phyloP scores from a whole-genome alignment of 1,140 invertebrate species.

The Drosophila lowei region DNA sequence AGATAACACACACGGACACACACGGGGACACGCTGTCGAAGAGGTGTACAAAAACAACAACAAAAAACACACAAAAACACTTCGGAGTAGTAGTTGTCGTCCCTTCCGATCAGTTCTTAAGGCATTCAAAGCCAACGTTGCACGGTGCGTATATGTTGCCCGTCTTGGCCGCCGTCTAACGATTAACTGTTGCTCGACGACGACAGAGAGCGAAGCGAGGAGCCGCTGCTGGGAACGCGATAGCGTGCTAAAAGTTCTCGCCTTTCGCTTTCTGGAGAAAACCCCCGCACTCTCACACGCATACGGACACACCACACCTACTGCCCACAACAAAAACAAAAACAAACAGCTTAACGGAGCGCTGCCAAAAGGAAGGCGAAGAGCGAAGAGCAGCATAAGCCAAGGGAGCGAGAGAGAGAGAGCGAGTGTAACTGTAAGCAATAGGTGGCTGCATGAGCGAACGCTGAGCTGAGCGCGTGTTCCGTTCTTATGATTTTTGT shows the following conservation, averaged over 20 bases:
- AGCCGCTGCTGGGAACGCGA: conserved; percentile 11
- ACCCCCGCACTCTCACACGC: too few relatives aligned
- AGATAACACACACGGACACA: conserved; percentile 32
- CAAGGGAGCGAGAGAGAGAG: neutral
- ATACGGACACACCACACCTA: neutral
- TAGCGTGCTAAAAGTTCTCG: conserved; percentile 33
- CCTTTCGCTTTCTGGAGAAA: conserved; percentile 70
- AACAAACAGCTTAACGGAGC: conserved; percentile 1
- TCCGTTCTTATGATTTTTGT: conserved; percentile 32
- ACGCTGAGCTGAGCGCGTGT: conserved; percentile 36
- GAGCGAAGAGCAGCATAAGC: too few relatives aligned
- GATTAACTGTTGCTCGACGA: too few relatives aligned
- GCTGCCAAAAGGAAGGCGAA: neutral
- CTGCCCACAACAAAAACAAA: conserved; percentile 17
- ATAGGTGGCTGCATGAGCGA: conserved; percentile 42
- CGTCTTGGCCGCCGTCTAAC: too few relatives aligned
- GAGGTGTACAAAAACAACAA: too few relatives aligned
- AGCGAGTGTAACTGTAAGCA: conserved; percentile 50
- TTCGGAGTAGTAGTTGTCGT: too few relatives aligned
- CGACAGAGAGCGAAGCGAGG: too few relatives aligned
- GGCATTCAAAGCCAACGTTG: too few relatives aligned
- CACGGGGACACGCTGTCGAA: neutral
- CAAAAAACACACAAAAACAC: too few relatives aligned
- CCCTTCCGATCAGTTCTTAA: too few relatives aligned
- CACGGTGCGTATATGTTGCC: too few relatives aligned